These are phyloP conservation scores for Xylota segnis DNA, from an alignment of 2,888 invertebrate genomes.

Conservation along the genomic window DNA sequence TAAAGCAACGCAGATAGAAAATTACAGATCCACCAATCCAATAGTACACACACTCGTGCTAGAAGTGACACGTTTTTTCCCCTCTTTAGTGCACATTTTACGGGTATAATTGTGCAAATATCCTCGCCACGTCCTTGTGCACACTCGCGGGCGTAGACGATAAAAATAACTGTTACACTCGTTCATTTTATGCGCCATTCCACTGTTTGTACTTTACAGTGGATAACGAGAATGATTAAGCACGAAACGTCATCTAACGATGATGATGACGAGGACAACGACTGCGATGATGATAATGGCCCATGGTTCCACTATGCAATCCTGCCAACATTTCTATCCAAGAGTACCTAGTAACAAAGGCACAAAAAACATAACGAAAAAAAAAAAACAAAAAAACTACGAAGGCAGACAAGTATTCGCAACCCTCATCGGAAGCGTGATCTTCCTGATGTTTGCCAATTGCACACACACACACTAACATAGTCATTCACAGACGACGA, in stretches of 20 bases:
- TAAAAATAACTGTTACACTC: conserved; percentile 47
- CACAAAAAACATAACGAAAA: not conserved
- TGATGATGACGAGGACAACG: conserved; percentile 47
- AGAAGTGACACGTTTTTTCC: not conserved
- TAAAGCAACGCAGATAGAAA: conserved; percentile 27
- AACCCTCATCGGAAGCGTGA: conserved; percentile 52
- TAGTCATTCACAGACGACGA: not conserved
- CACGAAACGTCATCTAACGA: conserved; percentile 61
- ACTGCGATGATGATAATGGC: conserved; percentile 25
- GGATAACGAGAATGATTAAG: conserved; percentile 67
- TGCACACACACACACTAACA: conserved; percentile 30
- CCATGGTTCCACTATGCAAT: conserved; percentile 5
- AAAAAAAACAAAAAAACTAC: conserved; percentile 1
- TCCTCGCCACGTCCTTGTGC: conserved; percentile 46
- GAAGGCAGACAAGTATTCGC: conserved; percentile 9
- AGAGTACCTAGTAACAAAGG: not conserved
- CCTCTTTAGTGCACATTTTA: conserved; percentile 6
- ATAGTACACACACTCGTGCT: not conserved
- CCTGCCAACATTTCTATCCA: conserved; percentile 14
- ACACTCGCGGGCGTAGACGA: conserved; percentile 39
- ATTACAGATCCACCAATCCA: conserved; percentile 16
- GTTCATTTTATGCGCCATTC: conserved; percentile 13
- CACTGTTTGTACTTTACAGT: conserved; percentile 34
- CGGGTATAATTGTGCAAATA: conserved; percentile 46
- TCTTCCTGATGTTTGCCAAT: conserved; percentile 61